Evolutionary conservation across 2,888 invertebrate species (phyloP).

Genomic region (Noctua comes): DNA sequence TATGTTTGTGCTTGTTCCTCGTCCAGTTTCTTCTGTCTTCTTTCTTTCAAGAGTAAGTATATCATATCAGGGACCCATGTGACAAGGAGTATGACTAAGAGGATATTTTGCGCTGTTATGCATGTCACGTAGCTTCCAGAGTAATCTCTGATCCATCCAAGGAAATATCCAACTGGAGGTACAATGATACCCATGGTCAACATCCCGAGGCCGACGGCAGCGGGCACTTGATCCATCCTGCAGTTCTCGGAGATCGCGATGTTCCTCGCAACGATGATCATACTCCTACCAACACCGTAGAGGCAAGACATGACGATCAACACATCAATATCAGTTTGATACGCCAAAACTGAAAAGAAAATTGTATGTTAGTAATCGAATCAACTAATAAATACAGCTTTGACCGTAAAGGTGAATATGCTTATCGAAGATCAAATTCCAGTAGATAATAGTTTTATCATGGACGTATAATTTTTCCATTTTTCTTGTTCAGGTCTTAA

Average conservation of each 20-base stretch:
- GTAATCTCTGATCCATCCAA: slow-evolving; percentile 92
- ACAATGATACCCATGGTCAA: slow-evolving; percentile 93
- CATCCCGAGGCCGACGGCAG: slow-evolving; percentile 94
- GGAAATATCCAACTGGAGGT: slow-evolving; percentile 91
- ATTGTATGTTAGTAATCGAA: slow-evolving; percentile 18
- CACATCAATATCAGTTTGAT: slow-evolving; percentile 88
- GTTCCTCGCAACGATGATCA: slow-evolving; percentile 93
- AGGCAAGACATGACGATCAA: slow-evolving; percentile 90
- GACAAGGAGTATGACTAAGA: slow-evolving; percentile 88
- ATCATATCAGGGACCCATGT: slow-evolving; percentile 92
- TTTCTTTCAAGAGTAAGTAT: slow-evolving; percentile 78
- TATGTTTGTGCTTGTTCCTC: slow-evolving; percentile 74
- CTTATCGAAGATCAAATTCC: slow-evolving; percentile 57
- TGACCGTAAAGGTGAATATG: slow-evolving; percentile 32
- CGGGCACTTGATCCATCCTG: slow-evolving; percentile 90
- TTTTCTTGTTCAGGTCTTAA: slow-evolving; percentile 43
- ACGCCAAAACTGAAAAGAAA: slow-evolving; percentile 90
- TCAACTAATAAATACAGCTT: slow-evolving; percentile 9
- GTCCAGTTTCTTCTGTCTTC: slow-evolving; percentile 72
- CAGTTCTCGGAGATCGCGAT: slow-evolving; percentile 92
- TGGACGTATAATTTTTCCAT: slow-evolving; percentile 49
- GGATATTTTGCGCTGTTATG: slow-evolving; percentile 91
- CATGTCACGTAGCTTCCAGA: slow-evolving; percentile 91
- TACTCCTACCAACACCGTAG: slow-evolving; percentile 93
- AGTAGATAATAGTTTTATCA: slow-evolving; percentile 55